These are phyloP conservation scores for Sapajus apella DNA, from an alignment of 2,113 vertebrate genomes.

Conservation along the genomic window DNA sequence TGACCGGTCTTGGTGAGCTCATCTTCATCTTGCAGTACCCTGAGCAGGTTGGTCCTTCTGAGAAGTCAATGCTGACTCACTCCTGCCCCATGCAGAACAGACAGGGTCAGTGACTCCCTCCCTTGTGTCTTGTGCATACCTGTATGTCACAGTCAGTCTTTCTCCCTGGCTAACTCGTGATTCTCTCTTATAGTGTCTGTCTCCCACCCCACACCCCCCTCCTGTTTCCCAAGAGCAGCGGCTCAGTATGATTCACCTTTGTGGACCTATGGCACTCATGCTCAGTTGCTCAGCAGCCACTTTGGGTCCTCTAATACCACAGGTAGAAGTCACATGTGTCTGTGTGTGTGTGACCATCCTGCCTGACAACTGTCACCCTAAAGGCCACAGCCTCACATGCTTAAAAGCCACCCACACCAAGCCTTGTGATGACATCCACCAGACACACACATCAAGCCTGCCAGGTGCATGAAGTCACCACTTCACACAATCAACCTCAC, in stretches of 20 bases:
- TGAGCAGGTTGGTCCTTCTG: not conserved
- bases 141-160: not conserved
- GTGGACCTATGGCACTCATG: not conserved
- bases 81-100: not conserved
- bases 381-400: slow-evolving; percentile 16
- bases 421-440: slow-evolving; percentile 39
- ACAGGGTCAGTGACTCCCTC: not conserved
- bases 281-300: slow-evolving; percentile 1
- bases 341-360: slow-evolving; percentile 24
- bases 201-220: not conserved
- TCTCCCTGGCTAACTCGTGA: not conserved
- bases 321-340: not conserved
- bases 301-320: not conserved
- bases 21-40: not conserved
- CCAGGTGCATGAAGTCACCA: not conserved
- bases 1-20: not conserved
- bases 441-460: not conserved
- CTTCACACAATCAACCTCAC: not conserved
- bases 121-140: not conserved
- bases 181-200: slow-evolving; percentile 28
- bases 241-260: not conserved
- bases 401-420: slow-evolving; percentile 44
- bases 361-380: slow-evolving; percentile 4
- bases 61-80: slow-evolving; percentile 34
- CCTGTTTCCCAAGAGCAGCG: slow-evolving; percentile 6